Evolutionary conservation across 2,113 vertebrate species (phyloP).

Genomic region (zebrafish (Danio rerio)): DNA sequence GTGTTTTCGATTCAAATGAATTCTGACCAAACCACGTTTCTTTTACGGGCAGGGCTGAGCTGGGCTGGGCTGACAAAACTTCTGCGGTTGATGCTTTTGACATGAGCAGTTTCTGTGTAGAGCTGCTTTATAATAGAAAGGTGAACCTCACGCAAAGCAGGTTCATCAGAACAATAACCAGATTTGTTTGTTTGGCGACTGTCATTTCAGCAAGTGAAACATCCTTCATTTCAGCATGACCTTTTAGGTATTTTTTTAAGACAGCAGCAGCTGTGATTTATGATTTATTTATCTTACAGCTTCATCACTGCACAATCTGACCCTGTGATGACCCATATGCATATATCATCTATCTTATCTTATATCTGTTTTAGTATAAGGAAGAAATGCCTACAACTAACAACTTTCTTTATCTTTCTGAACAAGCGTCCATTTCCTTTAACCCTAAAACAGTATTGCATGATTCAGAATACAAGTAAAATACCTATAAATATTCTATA

Average conservation of each 20-base stretch:
- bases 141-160: background rate
- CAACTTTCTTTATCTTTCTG: too few relatives aligned
- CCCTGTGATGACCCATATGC: too few relatives aligned
- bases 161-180: background rate
- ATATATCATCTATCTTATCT: too few relatives aligned
- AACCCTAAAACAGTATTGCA: too few relatives aligned
- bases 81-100: background rate
- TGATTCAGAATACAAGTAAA: too few relatives aligned
- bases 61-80: background rate
- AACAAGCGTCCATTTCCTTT: too few relatives aligned
- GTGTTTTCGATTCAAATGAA: background rate
- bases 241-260: background rate
- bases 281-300: too few relatives aligned
- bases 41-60: conserved; percentile 8
- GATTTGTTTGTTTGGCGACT: background rate
- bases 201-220: background rate
- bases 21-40: conserved; percentile 6
- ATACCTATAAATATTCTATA: too few relatives aligned
- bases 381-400: too few relatives aligned
- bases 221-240: conserved; percentile 1
- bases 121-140: background rate
- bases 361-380: too few relatives aligned
- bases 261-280: background rate
- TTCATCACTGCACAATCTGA: too few relatives aligned
- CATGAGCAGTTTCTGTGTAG: background rate